Conservation (phyloP, 2,113 vertebrate species). For the Pungitius pungitius region DNA sequence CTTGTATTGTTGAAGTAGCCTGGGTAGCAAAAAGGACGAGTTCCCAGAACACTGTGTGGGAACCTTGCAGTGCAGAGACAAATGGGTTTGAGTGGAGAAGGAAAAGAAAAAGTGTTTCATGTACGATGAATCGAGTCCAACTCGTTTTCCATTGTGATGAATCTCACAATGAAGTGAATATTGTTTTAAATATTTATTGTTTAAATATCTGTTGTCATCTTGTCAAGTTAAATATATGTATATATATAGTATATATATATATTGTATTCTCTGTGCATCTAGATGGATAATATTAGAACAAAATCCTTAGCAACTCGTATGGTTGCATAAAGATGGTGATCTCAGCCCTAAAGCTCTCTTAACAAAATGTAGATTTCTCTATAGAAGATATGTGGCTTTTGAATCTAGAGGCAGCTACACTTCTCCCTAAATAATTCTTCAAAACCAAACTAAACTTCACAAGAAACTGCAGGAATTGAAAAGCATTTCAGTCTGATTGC, state of each 20-base stretch:
- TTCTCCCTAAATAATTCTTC: constrained; percentile 1
- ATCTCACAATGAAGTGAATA: background rate
- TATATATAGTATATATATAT: too few species aligned
- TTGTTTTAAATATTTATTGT: too few species aligned
- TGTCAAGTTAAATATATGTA: too few species aligned
- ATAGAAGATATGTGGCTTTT: constrained; percentile 1
- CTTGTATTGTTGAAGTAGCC: background rate
- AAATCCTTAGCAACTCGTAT: constrained; percentile 7
- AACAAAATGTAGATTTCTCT: constrained; percentile 5
- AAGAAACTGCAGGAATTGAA: constrained; percentile 5
- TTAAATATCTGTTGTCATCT: too few species aligned
- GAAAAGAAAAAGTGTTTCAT: background rate
- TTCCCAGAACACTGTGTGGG: background rate
- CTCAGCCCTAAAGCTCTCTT: constrained; percentile 11
- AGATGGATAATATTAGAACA: background rate
- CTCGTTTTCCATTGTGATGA: background rate
- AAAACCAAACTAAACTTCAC: constrained; percentile 5
- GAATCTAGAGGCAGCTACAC: constrained; percentile 1
- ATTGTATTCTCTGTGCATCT: background rate
- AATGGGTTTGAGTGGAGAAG: background rate
- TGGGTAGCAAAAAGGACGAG: background rate
- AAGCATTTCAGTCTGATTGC: constrained; percentile 13
- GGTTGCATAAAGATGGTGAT: constrained; percentile 17
- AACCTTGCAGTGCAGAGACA: background rate
- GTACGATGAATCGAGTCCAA: background rate